Conservation (phyloP, 2,797 vertebrate genomes). For the Sebastes trivittatus region DNA sequence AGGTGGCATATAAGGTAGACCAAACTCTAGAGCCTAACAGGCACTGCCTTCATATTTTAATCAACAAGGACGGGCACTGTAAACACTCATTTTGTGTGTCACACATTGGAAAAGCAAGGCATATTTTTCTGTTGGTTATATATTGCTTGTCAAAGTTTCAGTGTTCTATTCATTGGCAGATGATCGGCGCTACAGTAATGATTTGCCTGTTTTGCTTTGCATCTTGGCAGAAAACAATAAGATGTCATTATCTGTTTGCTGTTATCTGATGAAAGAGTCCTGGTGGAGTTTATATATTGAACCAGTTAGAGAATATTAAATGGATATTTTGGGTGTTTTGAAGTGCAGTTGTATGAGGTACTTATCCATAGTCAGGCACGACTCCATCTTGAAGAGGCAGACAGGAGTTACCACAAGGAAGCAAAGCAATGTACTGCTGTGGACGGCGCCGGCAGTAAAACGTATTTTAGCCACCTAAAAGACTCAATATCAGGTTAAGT, state of each 20-base stretch:
- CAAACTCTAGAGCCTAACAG: constrained; percentile 37
- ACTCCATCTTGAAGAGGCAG: neutral
- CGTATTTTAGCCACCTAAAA: neutral
- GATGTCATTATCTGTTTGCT: constrained; percentile 42
- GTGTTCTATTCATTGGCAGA: constrained; percentile 42
- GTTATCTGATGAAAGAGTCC: constrained; percentile 27
- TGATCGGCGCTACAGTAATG: constrained; percentile 27
- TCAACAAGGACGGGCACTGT: constrained; percentile 22
- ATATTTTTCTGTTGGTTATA: constrained; percentile 53
- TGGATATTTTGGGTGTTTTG: neutral
- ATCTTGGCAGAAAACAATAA: constrained; percentile 55
- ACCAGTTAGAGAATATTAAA: neutral
- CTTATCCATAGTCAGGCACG: neutral
- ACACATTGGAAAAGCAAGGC: constrained; percentile 31
- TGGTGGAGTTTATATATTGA: constrained; percentile 21
- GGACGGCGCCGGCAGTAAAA: neutral
- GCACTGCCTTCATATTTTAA: constrained; percentile 30
- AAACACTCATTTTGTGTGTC: constrained; percentile 59
- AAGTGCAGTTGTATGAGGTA: neutral
- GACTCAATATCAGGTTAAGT: neutral
- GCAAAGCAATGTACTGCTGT: neutral
- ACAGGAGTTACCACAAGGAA: neutral
- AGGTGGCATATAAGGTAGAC: constrained; percentile 99
- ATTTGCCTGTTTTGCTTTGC: constrained; percentile 73
- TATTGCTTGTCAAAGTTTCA: constrained; percentile 53